Conservation (phyloP, 2,113 vertebrate genomes). For the Azemiops feae region DNA sequence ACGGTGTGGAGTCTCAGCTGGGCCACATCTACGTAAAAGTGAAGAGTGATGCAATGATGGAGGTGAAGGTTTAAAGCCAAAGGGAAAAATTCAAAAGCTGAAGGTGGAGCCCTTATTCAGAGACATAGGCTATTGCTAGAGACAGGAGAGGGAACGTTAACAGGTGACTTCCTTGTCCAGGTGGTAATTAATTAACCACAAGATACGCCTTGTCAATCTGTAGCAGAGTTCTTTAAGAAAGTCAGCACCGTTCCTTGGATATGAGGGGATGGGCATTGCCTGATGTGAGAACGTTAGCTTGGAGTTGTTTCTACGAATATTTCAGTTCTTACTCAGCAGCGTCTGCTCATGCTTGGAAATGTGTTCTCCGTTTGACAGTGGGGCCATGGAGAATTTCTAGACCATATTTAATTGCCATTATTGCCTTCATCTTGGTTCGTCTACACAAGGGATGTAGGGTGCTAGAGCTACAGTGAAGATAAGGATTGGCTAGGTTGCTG, state of each 20-base stretch:
- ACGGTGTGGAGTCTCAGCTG: fast-evolving
- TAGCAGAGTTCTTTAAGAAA: not conserved
- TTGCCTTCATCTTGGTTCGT: not conserved
- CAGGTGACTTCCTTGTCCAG: not conserved
- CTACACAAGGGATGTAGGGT: not conserved
- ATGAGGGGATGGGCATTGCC: not conserved
- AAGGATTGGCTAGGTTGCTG: not conserved
- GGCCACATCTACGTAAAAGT: not conserved
- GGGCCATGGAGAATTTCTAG: not conserved
- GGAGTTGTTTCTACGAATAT: not conserved
- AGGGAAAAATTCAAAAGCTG: not conserved
- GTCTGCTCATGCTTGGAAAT: not conserved
- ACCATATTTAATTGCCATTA: not conserved
- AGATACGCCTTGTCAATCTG: not conserved
- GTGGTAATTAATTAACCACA: not conserved
- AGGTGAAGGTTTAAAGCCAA: not conserved
- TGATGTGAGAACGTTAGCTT: not conserved
- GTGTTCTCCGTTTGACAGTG: not conserved
- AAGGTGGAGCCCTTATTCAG: not conserved
- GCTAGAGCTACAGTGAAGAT: not conserved
- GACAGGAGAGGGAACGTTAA: not conserved
- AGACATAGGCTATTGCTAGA: not conserved
- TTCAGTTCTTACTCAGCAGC: not conserved
- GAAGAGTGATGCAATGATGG: not conserved
- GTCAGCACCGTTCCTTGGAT: not conserved